Conservation (phyloP, 35 echinoderm and acorn worm genomes). For the Anneissia japonica region DNA sequence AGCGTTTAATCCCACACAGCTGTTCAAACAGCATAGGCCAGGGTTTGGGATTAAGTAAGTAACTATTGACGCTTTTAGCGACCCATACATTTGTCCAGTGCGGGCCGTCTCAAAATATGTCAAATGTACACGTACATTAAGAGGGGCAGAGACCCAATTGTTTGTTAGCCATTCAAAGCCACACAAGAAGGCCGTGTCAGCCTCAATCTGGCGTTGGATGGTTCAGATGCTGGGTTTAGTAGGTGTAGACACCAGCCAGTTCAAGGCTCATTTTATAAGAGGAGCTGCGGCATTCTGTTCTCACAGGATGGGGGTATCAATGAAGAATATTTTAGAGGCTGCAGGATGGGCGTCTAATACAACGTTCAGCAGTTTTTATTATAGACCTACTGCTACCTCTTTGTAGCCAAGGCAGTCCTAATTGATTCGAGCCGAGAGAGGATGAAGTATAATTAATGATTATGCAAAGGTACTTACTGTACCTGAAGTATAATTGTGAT, state of each 20-base stretch:
- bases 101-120: neutral
- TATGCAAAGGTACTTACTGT: too few relatives aligned
- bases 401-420: too few relatives aligned
- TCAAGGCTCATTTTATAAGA: slow-evolving; percentile 19
- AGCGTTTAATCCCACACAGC: neutral
- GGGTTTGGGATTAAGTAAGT: neutral
- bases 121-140: neutral
- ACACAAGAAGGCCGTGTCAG: too few relatives aligned
- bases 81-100: neutral
- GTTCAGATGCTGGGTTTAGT: neutral
- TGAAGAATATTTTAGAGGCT: neutral
- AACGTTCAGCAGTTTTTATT: too few relatives aligned
- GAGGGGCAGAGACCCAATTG: neutral
- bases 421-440: too few relatives aligned
- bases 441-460: too few relatives aligned
- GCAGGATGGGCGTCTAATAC: too few relatives aligned
- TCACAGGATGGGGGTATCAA: neutral
- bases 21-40: neutral
- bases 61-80: neutral
- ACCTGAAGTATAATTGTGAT: too few relatives aligned
- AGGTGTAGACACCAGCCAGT: slow-evolving; percentile 16
- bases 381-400: too few relatives aligned
- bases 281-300: slow-evolving; percentile 8
- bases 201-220: slow-evolving; percentile 22
- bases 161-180: too few relatives aligned